Conservation (phyloP, 2,888 invertebrate genomes). For the Eupithecia insigniata region DNA sequence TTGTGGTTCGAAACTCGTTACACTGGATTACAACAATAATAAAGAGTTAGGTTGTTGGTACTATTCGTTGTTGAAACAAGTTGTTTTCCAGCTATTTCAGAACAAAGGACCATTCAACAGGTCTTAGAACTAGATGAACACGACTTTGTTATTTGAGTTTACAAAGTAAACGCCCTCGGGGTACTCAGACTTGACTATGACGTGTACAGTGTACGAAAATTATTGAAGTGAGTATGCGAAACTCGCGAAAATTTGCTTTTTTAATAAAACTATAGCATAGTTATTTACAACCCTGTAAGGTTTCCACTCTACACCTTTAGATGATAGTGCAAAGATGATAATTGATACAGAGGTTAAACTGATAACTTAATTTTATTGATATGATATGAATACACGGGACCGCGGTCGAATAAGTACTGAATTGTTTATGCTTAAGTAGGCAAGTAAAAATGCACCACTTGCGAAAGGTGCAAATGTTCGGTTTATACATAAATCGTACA, state of each 20-base stretch:
- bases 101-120: slow-evolving; percentile 52
- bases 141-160: slow-evolving; percentile 41
- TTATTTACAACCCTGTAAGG: too few species aligned
- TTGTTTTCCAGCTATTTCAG: slow-evolving; percentile 44
- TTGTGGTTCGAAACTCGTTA: slow-evolving; percentile 36
- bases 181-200: not conserved
- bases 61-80: slow-evolving; percentile 33
- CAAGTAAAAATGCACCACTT: too few species aligned
- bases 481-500: too few species aligned
- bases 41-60: slow-evolving; percentile 28
- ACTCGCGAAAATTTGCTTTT: not conserved
- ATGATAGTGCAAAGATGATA: too few species aligned
- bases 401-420: too few species aligned
- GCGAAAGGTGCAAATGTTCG: too few species aligned
- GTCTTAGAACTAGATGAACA: slow-evolving; percentile 49
- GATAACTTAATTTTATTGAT: too few species aligned
- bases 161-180: slow-evolving; percentile 41
- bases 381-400: too few species aligned
- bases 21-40: slow-evolving; percentile 38
- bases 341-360: too few species aligned
- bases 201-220: not conserved
- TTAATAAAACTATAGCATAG: too few species aligned
- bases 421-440: too few species aligned
- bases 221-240: not conserved
- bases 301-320: too few species aligned